phyloP scores from a whole-genome alignment of 2,888 invertebrate genomes.

The Lepidocyrtoides sp. region DNA sequence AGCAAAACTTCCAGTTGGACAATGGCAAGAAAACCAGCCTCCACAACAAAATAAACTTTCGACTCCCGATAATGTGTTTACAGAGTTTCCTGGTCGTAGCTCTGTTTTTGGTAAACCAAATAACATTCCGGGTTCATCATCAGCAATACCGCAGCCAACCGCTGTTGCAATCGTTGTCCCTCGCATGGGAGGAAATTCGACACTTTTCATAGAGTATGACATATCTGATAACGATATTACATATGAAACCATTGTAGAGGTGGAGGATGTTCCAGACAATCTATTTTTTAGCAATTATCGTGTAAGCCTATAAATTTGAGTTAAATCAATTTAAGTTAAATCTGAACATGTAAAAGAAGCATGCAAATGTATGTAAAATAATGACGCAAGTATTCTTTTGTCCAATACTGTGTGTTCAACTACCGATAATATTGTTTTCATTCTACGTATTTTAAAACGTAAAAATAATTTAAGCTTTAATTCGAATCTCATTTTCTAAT shows the following conservation, averaged over 20 bases:
- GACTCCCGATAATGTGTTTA: background rate
- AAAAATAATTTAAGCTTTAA: too few relatives aligned
- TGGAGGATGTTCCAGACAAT: constrained; percentile 51
- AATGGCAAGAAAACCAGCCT: background rate
- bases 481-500: too few relatives aligned
- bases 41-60: background rate
- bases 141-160: constrained; percentile 7
- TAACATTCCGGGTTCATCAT: background rate
- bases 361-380: too few relatives aligned
- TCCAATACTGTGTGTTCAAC: too few relatives aligned
- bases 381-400: too few relatives aligned
- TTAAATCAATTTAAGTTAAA: too few relatives aligned
- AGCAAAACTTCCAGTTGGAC: background rate
- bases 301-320: background rate
- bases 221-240: constrained; percentile 61
- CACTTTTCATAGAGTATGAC: constrained; percentile 64
- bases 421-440: too few relatives aligned
- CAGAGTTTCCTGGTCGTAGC: background rate
- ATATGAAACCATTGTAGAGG: constrained; percentile 65
- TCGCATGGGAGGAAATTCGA: constrained; percentile 37
- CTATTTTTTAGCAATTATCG: background rate
- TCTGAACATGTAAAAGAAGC: too few relatives aligned
- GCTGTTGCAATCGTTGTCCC: constrained; percentile 2
- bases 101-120: constrained; percentile 4
- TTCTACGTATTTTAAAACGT: too few relatives aligned